A percentile compares a stretch with the other conserved stretches of the same genome.
Conservation (phyloP, 2,113 vertebrate species). For the Channa argus region DNA sequence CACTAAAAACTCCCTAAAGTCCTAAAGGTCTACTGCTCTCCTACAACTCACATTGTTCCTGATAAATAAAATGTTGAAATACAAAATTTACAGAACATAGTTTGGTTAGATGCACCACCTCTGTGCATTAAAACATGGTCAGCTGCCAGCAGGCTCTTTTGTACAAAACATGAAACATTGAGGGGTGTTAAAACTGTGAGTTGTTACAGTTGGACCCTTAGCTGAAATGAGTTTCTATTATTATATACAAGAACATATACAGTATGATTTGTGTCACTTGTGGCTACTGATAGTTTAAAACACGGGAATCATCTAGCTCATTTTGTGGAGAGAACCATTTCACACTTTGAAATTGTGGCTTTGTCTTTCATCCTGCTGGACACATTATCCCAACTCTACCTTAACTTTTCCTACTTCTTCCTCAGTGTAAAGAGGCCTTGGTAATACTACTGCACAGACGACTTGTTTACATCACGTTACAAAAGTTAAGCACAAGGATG, state of each 20-base stretch:
- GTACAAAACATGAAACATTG: neutral
- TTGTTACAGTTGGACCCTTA: conserved; percentile 23
- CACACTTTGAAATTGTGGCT: neutral
- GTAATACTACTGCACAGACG: neutral
- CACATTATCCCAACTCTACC: neutral
- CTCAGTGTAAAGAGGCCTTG: neutral
- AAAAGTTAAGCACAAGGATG: neutral
- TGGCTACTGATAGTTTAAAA: neutral
- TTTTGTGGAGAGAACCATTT: neutral
- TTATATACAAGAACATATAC: conserved; percentile 1
- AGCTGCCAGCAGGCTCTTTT: neutral
- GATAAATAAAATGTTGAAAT: neutral
- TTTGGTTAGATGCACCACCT: neutral
- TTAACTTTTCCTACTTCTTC: neutral
- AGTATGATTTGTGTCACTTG: neutral
- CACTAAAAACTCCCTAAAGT: conserved; percentile 9
- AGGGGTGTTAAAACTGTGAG: neutral
- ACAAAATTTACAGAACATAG: conserved; percentile 2
- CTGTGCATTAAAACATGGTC: neutral
- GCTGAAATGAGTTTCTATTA: neutral
- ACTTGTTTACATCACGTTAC: neutral
- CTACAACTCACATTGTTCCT: neutral
- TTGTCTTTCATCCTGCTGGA: neutral
- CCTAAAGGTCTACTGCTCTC: neutral
- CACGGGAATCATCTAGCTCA: neutral